Conservation (phyloP, 2,888 invertebrate species). For the Mythimna lalbum region DNA sequence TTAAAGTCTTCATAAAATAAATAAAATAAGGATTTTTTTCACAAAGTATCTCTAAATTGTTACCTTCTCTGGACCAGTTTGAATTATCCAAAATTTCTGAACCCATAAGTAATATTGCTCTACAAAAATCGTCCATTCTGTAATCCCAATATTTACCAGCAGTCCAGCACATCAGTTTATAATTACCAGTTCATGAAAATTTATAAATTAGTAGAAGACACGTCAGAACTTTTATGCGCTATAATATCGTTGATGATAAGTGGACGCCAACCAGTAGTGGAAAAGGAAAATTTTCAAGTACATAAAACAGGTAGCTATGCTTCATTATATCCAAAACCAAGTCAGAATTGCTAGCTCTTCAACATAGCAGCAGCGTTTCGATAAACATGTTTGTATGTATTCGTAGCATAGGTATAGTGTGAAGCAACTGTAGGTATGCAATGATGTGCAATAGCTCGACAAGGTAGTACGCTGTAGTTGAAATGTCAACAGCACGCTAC, state of each 20-base stretch:
- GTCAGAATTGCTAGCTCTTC: background rate
- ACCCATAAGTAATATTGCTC: background rate
- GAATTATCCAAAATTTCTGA: background rate
- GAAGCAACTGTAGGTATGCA: constrained; percentile 39
- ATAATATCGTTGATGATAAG: too few relatives aligned
- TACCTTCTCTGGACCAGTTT: background rate
- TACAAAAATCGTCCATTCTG: background rate
- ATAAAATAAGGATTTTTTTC: background rate
- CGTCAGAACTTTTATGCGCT: too few relatives aligned
- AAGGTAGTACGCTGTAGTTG: constrained; percentile 65
- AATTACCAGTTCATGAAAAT: background rate
- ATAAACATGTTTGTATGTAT: constrained; percentile 15
- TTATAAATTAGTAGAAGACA: background rate
- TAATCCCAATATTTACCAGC: background rate
- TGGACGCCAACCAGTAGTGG: too few relatives aligned
- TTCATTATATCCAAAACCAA: background rate
- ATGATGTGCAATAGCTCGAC: constrained; percentile 55
- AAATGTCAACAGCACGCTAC: constrained; percentile 69
- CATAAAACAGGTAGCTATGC: background rate
- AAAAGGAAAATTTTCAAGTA: background rate
- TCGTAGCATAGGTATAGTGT: constrained; percentile 1
- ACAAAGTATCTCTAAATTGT: background rate
- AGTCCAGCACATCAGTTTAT: too few relatives aligned
- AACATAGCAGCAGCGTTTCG: background rate
- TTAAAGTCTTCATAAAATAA: constrained; percentile 3